Conservation (phyloP, 2,113 vertebrate genomes). For the Ceyx cyanopectus region DNA sequence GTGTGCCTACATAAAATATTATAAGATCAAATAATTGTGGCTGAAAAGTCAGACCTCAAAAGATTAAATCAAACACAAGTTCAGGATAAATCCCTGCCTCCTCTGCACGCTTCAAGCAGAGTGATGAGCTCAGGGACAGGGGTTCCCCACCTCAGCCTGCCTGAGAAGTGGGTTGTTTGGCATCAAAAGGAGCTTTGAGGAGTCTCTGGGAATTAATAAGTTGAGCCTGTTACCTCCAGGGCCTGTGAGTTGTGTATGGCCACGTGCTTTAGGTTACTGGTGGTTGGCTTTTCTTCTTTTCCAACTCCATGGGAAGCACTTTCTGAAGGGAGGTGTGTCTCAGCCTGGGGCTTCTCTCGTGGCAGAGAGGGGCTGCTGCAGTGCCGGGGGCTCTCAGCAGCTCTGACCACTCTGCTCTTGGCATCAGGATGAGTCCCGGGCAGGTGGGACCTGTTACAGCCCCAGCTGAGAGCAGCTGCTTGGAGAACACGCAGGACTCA, state of each 20-base stretch:
- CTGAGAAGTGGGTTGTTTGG: background rate
- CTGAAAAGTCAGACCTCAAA: conserved; percentile 17
- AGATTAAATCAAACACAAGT: background rate
- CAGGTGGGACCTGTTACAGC: background rate
- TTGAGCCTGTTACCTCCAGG: background rate
- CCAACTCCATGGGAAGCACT: accelerated
- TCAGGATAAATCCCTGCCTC: background rate
- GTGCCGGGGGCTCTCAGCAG: accelerated
- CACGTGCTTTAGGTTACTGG: background rate
- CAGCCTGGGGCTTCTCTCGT: accelerated
- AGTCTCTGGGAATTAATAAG: background rate
- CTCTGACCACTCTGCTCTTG: accelerated
- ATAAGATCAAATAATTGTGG: conserved; percentile 7
- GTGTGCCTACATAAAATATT: background rate
- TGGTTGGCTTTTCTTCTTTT: background rate
- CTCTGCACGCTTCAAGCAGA: background rate
- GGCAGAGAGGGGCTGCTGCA: background rate
- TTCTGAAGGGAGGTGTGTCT: accelerated
- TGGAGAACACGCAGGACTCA: accelerated
- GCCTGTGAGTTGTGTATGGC: accelerated
- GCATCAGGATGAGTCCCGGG: background rate
- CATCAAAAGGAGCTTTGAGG: background rate
- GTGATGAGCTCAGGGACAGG: background rate
- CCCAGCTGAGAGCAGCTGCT: background rate
- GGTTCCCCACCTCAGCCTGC: background rate